Evolutionary conservation across 2,113 vertebrate genomes (phyloP).

Genomic region (Antigone vipio): DNA sequence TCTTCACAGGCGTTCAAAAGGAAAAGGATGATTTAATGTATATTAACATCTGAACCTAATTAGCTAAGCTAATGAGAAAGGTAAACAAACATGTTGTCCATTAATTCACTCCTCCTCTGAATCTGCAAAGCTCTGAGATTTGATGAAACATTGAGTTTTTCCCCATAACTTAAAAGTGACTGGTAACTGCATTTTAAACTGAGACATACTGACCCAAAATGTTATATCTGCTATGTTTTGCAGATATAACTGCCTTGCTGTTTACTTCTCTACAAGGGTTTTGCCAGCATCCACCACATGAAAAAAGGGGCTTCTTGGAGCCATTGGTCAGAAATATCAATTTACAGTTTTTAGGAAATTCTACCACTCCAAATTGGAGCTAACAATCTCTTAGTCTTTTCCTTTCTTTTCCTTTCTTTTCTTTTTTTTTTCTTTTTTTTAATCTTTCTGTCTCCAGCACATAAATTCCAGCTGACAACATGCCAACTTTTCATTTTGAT

Average conservation of each 20-base stretch:
- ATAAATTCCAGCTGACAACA: background rate
- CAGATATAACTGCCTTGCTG: background rate
- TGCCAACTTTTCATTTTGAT: background rate
- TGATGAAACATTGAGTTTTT: background rate
- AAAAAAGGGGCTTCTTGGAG: background rate
- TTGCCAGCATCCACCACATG: background rate
- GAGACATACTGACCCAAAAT: background rate
- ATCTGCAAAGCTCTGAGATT: background rate
- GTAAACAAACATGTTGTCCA: background rate
- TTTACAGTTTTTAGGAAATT: background rate
- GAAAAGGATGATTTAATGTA: background rate
- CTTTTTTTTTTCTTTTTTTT: background rate
- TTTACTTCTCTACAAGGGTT: background rate
- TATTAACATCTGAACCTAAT: constrained; percentile 27
- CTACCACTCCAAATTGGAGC: background rate
- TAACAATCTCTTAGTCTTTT: background rate
- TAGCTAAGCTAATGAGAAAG: background rate
- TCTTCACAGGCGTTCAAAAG: background rate
- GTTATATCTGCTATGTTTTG: background rate
- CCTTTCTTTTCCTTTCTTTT: background rate
- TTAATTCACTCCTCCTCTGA: background rate
- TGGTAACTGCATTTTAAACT: background rate
- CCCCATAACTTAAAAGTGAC: background rate
- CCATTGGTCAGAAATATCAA: background rate
- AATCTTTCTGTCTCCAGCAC: background rate